Evolutionary conservation across 2,888 invertebrate genomes (phyloP).

Genomic region (Polyommatus iphigenia): DNA sequence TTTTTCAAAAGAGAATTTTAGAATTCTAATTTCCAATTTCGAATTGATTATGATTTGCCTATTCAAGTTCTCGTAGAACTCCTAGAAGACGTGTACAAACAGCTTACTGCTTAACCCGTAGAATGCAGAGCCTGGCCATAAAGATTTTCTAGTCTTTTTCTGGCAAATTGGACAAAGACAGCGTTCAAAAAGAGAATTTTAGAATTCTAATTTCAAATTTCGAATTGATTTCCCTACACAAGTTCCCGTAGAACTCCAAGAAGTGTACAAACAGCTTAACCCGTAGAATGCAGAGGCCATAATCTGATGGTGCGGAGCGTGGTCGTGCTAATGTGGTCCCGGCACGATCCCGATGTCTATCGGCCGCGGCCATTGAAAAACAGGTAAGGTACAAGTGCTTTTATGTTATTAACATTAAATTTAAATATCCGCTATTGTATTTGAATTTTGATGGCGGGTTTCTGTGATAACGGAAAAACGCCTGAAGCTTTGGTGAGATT

Average conservation of each 20-base stretch:
- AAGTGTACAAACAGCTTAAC: constrained; percentile 18
- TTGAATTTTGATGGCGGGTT: background rate
- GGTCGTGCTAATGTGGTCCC: constrained; percentile 69
- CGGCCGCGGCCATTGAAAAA: constrained; percentile 52
- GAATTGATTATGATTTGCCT: too few relatives aligned
- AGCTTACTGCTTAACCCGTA: constrained; percentile 40
- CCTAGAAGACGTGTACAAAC: background rate
- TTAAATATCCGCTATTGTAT: constrained; percentile 34
- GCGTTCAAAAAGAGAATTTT: background rate
- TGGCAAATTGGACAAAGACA: too few relatives aligned
- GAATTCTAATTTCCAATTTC: too few relatives aligned
- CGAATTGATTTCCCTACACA: background rate
- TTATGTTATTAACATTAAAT: constrained; percentile 43
- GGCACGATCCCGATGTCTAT: constrained; percentile 74
- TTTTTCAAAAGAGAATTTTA: too few relatives aligned
- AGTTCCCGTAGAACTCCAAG: background rate
- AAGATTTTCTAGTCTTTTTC: constrained; percentile 30
- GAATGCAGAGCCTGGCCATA: constrained; percentile 55
- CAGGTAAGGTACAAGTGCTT: constrained; percentile 46
- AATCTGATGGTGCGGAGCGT: constrained; percentile 72
- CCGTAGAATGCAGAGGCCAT: constrained; percentile 57
- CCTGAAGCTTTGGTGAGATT: background rate
- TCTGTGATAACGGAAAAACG: background rate
- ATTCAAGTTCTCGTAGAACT: background rate
- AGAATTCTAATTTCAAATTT: background rate